phyloP scores from a whole-genome alignment of 2,888 invertebrate genomes.

The Halocaridina rubra region DNA sequence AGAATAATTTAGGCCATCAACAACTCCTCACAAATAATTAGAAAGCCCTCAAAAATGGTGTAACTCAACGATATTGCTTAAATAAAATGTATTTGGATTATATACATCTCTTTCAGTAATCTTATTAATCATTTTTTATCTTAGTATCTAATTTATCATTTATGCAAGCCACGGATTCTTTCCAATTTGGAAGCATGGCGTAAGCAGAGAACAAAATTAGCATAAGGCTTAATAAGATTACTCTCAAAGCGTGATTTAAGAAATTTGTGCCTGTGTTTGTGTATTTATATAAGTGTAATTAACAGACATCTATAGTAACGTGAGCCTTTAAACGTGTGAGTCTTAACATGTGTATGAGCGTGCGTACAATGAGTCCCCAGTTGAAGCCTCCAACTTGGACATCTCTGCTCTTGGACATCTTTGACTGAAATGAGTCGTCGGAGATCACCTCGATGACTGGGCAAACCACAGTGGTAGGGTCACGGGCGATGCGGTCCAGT shows the following conservation, averaged over 20 bases:
- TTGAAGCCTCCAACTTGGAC: constrained; percentile 78
- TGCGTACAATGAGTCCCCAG: constrained; percentile 80
- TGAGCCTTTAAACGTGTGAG: too few species aligned
- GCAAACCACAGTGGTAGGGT: constrained; percentile 70
- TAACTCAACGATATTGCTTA: too few species aligned
- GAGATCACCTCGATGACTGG: constrained; percentile 80
- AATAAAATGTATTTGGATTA: not conserved
- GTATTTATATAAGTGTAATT: not conserved
- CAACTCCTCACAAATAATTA: too few species aligned
- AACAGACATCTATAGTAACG: too few species aligned
- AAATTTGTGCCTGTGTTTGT: not conserved
- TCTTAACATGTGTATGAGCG: too few species aligned
- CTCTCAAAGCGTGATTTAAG: not conserved
- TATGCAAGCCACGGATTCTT: too few species aligned
- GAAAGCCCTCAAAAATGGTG: too few species aligned
- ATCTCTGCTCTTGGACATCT: constrained; percentile 74
- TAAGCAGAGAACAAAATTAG: too few species aligned
- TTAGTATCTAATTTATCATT: too few species aligned
- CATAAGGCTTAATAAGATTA: not conserved
- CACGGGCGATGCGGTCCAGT: constrained; percentile 69
- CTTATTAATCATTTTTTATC: too few species aligned
- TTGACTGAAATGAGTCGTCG: constrained; percentile 91
- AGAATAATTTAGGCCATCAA: too few species aligned
- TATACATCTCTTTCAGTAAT: not conserved
- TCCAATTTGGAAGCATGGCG: too few species aligned